These are phyloP conservation scores for Mylabris phalerata DNA, from an alignment of 1,140 invertebrate genomes.

Conservation along the genomic window DNA sequence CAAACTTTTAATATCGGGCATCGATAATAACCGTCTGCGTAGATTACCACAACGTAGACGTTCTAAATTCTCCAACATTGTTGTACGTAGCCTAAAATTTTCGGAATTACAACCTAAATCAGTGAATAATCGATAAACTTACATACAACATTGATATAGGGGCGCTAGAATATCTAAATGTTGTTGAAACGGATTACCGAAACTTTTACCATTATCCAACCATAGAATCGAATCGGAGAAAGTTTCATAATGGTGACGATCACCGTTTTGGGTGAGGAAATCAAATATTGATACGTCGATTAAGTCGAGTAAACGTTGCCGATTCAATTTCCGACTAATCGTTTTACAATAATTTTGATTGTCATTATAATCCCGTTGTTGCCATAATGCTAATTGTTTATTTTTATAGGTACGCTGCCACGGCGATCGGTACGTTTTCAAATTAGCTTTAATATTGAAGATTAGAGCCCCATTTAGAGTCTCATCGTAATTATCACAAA, in stretches of 20 bases:
- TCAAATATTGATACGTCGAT: conserved; percentile 86
- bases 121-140: conserved; percentile 41
- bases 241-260: conserved; percentile 87
- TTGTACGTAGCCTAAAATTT: conserved; percentile 55
- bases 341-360: conserved; percentile 58
- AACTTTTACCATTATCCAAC: conserved; percentile 91
- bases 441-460: conserved; percentile 67
- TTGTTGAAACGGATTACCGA: conserved; percentile 78
- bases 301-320: conserved; percentile 69
- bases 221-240: conserved; percentile 69
- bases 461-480: conserved; percentile 75
- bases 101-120: too few species aligned
- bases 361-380: conserved; percentile 50
- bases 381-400: conserved; percentile 71
- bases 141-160: conserved; percentile 86
- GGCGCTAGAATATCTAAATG: conserved; percentile 82
- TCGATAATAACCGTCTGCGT: conserved; percentile 46
- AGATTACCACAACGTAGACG: conserved; percentile 60
- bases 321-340: conserved; percentile 39
- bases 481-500: conserved; percentile 65
- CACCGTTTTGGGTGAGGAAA: conserved; percentile 91
- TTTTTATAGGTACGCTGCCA: conserved; percentile 84
- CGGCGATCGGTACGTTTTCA: conserved; percentile 68
- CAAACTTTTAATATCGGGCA: conserved; percentile 53
- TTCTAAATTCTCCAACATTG: conserved; percentile 63